Percentiles rank a stretch among this genome's conserved stretches.
Conservation (phyloP, 2,797 vertebrate species). For the Coluber constrictor region DNA sequence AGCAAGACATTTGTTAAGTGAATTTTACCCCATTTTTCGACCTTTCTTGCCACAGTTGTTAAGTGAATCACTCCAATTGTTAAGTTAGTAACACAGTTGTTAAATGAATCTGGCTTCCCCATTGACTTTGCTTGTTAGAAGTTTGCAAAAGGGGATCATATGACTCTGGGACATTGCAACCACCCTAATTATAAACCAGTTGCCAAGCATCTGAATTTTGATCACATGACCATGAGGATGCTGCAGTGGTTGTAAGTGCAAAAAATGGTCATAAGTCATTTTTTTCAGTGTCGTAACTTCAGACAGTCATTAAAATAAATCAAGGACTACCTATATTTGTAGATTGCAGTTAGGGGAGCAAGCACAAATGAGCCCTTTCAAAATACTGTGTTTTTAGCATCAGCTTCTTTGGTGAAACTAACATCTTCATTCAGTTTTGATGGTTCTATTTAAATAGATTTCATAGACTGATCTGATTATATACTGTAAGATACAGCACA, state of each 20-base stretch:
- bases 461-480: background rate
- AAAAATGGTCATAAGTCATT: background rate
- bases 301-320: background rate
- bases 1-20: background rate
- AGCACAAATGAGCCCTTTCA: background rate
- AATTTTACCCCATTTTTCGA: too few species aligned
- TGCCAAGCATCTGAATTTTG: background rate
- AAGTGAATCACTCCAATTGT: background rate
- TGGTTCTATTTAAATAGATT: background rate
- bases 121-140: background rate
- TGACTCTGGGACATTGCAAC: background rate
- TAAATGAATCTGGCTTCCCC: background rate
- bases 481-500: constrained; percentile 3
- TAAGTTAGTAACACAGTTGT: background rate
- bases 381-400: background rate
- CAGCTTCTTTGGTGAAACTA: background rate
- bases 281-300: background rate
- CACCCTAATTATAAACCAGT: background rate
- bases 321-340: background rate
- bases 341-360: background rate
- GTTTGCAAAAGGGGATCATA: background rate
- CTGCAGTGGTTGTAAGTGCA: background rate
- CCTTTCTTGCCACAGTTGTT: background rate
- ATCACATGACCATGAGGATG: background rate
- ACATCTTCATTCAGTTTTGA: background rate